phyloP scores from a whole-genome alignment of 2,113 vertebrate genomes.

The Coracopsis vasa region DNA sequence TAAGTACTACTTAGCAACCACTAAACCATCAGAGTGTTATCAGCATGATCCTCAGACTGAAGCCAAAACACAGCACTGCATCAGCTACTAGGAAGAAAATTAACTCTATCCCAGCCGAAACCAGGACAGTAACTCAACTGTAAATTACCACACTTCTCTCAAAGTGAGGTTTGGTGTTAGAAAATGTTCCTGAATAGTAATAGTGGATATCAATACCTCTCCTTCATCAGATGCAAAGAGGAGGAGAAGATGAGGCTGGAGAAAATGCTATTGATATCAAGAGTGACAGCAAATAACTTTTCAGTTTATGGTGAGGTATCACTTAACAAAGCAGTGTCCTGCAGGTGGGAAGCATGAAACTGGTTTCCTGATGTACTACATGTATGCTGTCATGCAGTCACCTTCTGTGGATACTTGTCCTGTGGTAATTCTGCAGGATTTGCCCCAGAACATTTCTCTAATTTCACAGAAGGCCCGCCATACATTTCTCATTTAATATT shows the following conservation, averaged over 20 bases:
- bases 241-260: not conserved
- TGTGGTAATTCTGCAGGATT: not conserved
- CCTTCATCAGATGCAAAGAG: not conserved
- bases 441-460: not conserved
- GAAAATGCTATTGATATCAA: not conserved
- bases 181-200: not conserved
- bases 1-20: not conserved
- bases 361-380: not conserved
- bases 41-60: not conserved
- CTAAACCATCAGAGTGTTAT: not conserved
- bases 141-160: slow-evolving; percentile 4
- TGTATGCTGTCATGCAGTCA: not conserved
- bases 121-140: not conserved
- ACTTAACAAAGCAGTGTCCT: not conserved
- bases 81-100: not conserved
- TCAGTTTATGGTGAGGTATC: not conserved
- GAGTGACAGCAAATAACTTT: not conserved
- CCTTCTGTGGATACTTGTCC: not conserved
- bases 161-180: not conserved
- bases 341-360: not conserved
- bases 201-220: not conserved
- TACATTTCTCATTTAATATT: not conserved
- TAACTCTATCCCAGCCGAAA: not conserved
- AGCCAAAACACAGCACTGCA: not conserved
- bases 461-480: not conserved